Base-by-base conservation (phyloP, 2,113 vertebrate genomes). In the Mobula birostris region DNA sequence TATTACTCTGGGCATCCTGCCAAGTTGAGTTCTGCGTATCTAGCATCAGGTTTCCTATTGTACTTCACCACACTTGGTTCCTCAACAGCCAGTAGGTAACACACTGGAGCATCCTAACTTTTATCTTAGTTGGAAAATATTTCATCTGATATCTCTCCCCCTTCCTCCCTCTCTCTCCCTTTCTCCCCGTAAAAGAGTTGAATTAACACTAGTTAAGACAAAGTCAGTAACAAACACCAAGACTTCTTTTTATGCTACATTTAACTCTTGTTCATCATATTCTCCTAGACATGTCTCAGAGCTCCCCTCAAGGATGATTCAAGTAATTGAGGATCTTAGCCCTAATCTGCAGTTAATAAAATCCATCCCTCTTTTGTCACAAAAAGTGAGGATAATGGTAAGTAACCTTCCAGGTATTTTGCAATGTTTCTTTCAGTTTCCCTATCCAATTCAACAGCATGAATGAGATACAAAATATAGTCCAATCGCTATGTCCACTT, bases 311-410 rank as follows among this genome's bases (percentile, higher is more conserved):
- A 95, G 98, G 95, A 96, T 97, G 94, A 95, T 97, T 94, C 96
- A 96, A 95, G 98, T 99, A 94, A 97, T 98, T 68, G 97, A 97
- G 95, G 97, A 96, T 92, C 95, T 99, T 94, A 98, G 99, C 96
- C 95, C 94, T 83, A 97, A 98, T 95, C 95, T 98, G 95, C 95
- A 96, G 94, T 94, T 96, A 0, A n/a, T 97, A 36, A 96, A 95
- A 94, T 96, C 88, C 63, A 95, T 97, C 90, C 97, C 96, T 94
- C 36, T 95, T 61, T 94, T 97, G 94, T 95, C 95, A 0, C 94
- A 95, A 15, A 94, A 78, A 24, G 94, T 98, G 78, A 95, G 94
- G 94, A 96, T 97, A 94, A 96, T 99, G 97, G 99, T 99, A 94
- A 97, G 98, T 97, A 94, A 79, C 94, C 40, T 63, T 56, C 78